Conservation (phyloP, 2,113 vertebrate genomes). For the Xenopus laevis region DNA sequence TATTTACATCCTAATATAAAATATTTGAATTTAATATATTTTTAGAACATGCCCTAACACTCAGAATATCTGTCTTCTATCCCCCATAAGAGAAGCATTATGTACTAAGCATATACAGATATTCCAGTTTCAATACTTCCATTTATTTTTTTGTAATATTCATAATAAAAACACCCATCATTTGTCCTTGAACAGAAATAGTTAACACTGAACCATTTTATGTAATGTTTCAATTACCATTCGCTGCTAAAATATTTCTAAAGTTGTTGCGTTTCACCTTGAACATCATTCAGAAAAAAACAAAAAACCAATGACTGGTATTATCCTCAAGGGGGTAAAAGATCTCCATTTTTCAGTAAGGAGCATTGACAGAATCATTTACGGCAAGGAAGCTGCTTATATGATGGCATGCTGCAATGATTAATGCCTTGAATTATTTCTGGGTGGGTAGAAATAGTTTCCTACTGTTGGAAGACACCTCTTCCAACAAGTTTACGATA, state of each 20-base stretch:
- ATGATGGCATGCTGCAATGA: conserved; percentile 18
- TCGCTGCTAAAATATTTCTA: conserved; percentile 1
- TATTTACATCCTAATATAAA: too few relatives aligned
- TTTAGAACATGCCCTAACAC: too few relatives aligned
- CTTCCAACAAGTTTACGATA: conserved; percentile 20
- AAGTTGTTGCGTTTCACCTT: conserved; percentile 19
- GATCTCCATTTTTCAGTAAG: conserved; percentile 6
- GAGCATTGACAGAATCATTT: conserved; percentile 8
- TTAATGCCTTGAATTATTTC: conserved; percentile 31
- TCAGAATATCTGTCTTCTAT: too few relatives aligned
- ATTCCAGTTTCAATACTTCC: too few relatives aligned
- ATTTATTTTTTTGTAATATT: not conserved
- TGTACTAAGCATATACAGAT: too few relatives aligned
- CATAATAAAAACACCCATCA: not conserved
- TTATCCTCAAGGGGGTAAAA: conserved; percentile 16
- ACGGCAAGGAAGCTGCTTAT: conserved; percentile 3
- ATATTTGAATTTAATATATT: too few relatives aligned
- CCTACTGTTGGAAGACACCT: conserved; percentile 8
- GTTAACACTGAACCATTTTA: not conserved
- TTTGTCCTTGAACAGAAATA: not conserved
- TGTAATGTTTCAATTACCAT: not conserved
- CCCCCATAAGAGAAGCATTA: too few relatives aligned
- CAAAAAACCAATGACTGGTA: conserved; percentile 10
- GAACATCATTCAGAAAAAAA: not conserved
- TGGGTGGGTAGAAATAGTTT: conserved; percentile 9